phyloP scores from a whole-genome alignment of 2,113 vertebrate genomes.

The Urocolius indicus region DNA sequence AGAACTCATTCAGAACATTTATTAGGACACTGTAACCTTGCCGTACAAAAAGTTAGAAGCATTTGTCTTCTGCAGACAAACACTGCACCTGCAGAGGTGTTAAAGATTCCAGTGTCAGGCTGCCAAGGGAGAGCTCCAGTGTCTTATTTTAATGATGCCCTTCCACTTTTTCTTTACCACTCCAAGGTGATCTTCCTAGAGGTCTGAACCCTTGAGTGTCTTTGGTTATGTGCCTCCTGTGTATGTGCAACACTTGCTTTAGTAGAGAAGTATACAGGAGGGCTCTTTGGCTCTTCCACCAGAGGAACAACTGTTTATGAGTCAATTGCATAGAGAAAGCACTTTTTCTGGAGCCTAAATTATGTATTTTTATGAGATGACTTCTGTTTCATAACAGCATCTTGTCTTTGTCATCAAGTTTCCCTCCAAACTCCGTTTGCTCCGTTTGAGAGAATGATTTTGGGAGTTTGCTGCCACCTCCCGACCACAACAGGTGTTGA shows the following conservation, averaged over 20 bases:
- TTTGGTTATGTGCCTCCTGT: not conserved
- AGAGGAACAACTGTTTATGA: not conserved
- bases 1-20: not conserved
- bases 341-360: not conserved
- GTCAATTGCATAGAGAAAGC: not conserved
- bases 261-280: not conserved
- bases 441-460: not conserved
- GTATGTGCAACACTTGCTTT: accelerated
- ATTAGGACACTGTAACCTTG: not conserved
- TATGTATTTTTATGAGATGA: not conserved
- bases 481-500: not conserved
- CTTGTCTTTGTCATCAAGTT: not conserved
- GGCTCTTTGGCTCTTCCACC: not conserved
- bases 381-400: not conserved
- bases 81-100: not conserved
- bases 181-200: not conserved
- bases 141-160: not conserved
- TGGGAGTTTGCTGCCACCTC: slow-evolving; percentile 65
- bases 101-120: not conserved
- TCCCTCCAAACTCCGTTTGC: too few species aligned
- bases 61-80: not conserved
- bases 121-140: not conserved
- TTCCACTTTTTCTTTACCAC: not conserved
- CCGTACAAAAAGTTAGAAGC: not conserved
- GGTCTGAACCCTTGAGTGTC: not conserved